Base-by-base conservation (phyloP, 2,888 invertebrate genomes). In the Eupithecia tripunctaria region DNA sequence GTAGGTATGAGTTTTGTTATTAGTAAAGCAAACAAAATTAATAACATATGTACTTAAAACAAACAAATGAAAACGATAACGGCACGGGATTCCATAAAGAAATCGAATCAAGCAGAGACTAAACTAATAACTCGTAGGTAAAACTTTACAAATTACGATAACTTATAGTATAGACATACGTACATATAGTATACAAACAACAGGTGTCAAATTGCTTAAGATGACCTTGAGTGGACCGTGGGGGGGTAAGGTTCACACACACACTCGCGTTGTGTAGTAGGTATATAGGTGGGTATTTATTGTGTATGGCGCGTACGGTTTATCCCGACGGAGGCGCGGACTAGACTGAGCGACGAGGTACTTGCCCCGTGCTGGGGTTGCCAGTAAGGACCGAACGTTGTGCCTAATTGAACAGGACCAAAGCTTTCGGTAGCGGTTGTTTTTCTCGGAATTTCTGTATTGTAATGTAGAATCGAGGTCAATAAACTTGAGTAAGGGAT, bases 161-260 rank as follows among this genome's bases (percentile, higher is more conserved):
- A 70, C 69, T 67, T 76, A 74, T 78, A 82, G 80, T 82, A 84
- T 78, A 82, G 82, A 82, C 84, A 84, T 91, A 91, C 90, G 68
- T 77, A 80, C 79, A 77, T 88, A 85, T 86, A 88, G 83, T 87
- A 86, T 86, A 86, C 84, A 87, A 86, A 89, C 84, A 92, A 93
- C 92, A 92, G 91, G 91, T 92, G 91, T 90, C 90, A 87, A 90
- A 85, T 86, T 87, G 86, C 87, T 85, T 83, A 84, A 84, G 88
- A 85, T 87, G 91, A 89, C 92, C 91, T 92, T 91, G 89, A 82
- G 83, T 84, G 84, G 84, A 84, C 82, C 82, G 88, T 83, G 82
- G 75, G 77, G 75, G 78, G 79, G 82, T 84, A 81, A 74, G 84
- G 87, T 87, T 87, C 88, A 88, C 89, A 89, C 88, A 88, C 88